Evolutionary conservation across 2,797 vertebrate species (phyloP), one percentile per base, ranked within the genome.

Genomic region (Neoniphon sammara): DNA sequence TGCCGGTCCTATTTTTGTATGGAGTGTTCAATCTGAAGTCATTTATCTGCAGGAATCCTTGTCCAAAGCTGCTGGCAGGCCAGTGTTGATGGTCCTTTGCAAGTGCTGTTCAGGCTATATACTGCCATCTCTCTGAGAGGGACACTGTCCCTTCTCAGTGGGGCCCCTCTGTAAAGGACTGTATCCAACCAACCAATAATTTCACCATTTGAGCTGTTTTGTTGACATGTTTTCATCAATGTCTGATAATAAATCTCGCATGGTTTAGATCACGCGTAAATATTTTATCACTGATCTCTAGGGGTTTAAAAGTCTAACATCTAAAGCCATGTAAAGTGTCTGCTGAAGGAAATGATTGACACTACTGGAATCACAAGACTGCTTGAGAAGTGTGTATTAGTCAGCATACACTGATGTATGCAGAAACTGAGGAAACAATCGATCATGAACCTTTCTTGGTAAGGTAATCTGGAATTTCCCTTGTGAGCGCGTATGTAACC

Each of bases 231-330:
- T 88, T 81, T 66, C 46, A 77, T 79, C 23, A 56, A 66, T 55
- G 80, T 67, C 25, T 0, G 54, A 80, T 71, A 90, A 90, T 92
- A 91, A 89, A 90, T 75, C 47, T 80, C 62, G 75, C 53, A 56
- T 76, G 77, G 54, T 81, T 83, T 64, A 53, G 55, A 70, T 72
- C 4, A 6, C 21, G 66, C 75, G 59, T 66, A 55, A 7, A 52
- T 58, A 52, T 72, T 54, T 78, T n/a, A 36, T 72, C 21, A 1
- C 23, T 39, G 9, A 12, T 68, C 36, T 21, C 30, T 20, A 0
- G 4, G 21, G 21, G 42, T 11, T 30, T 27, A 27, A 27, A 0
- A 25, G n/a, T 55, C 47, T 54, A 1, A 6, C 12, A 53, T 44
- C 39, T 46, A 3, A 50, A 27, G 23, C 3, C 2, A 20, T 7